Evolutionary conservation across 2,888 invertebrate species (phyloP).

Genomic region (Brenthis hecate): DNA sequence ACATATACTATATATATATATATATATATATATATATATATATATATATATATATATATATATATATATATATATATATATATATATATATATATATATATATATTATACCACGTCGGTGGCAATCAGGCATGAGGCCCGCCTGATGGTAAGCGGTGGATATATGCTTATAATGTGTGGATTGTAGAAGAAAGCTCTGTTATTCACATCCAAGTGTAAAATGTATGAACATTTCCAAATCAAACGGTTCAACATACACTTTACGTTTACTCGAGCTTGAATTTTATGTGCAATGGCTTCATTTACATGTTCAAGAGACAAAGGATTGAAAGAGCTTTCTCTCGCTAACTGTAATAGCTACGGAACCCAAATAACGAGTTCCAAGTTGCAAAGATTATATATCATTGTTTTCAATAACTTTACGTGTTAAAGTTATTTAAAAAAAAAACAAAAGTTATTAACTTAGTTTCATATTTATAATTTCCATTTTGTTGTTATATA

Average conservation of each 20-base stretch:
- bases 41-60: too few species aligned
- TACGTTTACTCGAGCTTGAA: conserved; percentile 1
- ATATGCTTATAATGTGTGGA: too few species aligned
- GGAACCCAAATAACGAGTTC: conserved; percentile 25
- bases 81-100: too few species aligned
- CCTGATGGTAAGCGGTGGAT: too few species aligned
- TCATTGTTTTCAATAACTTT: background rate
- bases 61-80: too few species aligned
- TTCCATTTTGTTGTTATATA: too few species aligned
- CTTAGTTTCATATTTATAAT: background rate
- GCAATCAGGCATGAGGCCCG: too few species aligned
- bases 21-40: too few species aligned
- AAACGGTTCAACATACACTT: conserved; percentile 1
- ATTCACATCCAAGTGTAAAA: too few species aligned
- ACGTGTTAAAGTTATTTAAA: conserved; percentile 2
- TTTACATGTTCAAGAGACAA: conserved; percentile 24
- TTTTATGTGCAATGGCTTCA: conserved; percentile 22
- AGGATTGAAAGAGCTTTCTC: conserved; percentile 18
- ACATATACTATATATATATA: too few species aligned
- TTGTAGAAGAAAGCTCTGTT: too few species aligned
- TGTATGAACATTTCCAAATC: background rate
- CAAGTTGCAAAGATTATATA: conserved; percentile 21
- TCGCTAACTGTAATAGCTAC: conserved; percentile 24
- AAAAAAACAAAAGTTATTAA: background rate
- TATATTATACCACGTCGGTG: too few species aligned